A percentile compares a stretch with the other conserved stretches of the same genome.
Evolutionary conservation across 2,797 vertebrate genomes (phyloP).

Genomic region (Moxostoma hubbsi): DNA sequence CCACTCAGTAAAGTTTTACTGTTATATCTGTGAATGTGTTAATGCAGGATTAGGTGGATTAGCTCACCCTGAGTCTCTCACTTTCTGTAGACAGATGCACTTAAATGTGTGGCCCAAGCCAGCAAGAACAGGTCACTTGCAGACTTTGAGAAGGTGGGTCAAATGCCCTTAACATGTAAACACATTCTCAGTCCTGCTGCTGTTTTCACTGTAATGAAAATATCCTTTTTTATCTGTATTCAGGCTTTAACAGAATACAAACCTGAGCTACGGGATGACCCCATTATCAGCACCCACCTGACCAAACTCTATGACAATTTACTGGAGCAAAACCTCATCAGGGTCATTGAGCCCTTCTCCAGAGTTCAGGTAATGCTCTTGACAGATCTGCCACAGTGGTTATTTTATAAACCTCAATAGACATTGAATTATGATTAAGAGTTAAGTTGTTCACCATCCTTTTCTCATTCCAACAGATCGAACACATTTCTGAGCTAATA

Average conservation of each 20-base stretch:
- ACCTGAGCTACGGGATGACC: conserved; percentile 93
- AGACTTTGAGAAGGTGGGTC: conserved; percentile 93
- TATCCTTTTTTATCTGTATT: not conserved
- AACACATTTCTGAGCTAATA: conserved; percentile 95
- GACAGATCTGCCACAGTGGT: conserved; percentile 59
- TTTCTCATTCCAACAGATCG: conserved; percentile 78
- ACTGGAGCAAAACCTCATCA: conserved; percentile 96
- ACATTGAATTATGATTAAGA: not conserved
- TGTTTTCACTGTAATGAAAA: not conserved
- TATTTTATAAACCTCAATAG: conserved; percentile 71
- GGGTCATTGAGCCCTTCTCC: conserved; percentile 97
- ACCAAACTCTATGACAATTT: conserved; percentile 94
- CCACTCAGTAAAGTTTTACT: not conserved
- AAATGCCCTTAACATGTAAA: not conserved
- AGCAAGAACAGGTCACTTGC: conserved; percentile 97
- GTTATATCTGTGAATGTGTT: not conserved
- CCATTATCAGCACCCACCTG: conserved; percentile 95
- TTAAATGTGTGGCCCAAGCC: conserved; percentile 94
- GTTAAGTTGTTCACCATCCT: not conserved
- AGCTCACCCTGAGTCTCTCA: conserved; percentile 1
- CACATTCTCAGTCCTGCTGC: not conserved
- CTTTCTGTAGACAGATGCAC: conserved; percentile 87
- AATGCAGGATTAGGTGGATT: conserved; percentile 2
- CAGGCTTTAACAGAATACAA: conserved; percentile 94
- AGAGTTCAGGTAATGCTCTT: conserved; percentile 88